These are phyloP conservation scores for Epinotia demarniana DNA, from an alignment of 2,888 invertebrate genomes.

Conservation along the genomic window DNA sequence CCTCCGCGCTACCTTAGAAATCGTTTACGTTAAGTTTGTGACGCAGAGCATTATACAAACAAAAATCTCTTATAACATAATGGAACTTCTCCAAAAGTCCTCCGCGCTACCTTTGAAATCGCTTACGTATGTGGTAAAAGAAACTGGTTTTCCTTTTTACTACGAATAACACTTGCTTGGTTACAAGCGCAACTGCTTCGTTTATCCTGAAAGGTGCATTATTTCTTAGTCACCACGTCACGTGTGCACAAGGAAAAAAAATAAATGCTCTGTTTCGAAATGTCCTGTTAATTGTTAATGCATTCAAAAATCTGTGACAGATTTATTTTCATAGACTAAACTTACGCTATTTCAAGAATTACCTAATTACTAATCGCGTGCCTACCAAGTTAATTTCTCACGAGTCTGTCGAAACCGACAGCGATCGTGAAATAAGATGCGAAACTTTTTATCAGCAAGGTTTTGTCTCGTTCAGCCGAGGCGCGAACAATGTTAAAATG, in stretches of 20 bases:
- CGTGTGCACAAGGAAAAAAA: too few species aligned
- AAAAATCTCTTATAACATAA: slow-evolving; percentile 9
- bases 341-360: slow-evolving; percentile 22
- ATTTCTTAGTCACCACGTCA: too few species aligned
- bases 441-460: slow-evolving; percentile 66
- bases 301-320: background rate
- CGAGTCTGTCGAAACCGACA: slow-evolving; percentile 70
- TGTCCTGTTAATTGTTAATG: too few species aligned
- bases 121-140: background rate
- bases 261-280: too few species aligned
- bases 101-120: slow-evolving; percentile 3
- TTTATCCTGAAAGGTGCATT: background rate
- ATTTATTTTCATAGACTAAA: slow-evolving; percentile 13
- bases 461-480: slow-evolving; percentile 55
- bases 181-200: background rate
- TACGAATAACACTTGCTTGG: background rate
- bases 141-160: background rate
- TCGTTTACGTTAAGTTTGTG: background rate
- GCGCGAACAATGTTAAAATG: slow-evolving; percentile 57
- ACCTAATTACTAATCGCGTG: slow-evolving; percentile 34
- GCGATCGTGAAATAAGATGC: slow-evolving; percentile 68
- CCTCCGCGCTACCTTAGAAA: background rate
- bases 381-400: slow-evolving; percentile 60
- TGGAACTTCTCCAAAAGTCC: slow-evolving; percentile 12
- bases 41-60: background rate